These are phyloP conservation scores for Philopotamus ludificatus DNA, from an alignment of 1,140 invertebrate species.

Conservation along the genomic window DNA sequence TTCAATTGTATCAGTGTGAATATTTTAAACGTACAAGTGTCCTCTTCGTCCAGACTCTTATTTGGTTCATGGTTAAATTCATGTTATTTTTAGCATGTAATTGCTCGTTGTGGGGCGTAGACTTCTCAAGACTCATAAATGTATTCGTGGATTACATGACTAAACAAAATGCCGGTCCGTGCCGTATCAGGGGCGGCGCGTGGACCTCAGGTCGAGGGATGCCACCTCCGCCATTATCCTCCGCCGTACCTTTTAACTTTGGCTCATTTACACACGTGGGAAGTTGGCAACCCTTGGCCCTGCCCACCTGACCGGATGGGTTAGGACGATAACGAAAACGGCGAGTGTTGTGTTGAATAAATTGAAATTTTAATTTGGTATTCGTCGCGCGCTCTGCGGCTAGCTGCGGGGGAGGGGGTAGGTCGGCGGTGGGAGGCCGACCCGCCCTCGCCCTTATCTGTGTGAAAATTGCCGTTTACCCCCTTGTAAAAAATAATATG, in stretches of 20 bases:
- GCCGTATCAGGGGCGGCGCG: too few species aligned
- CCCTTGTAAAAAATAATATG: conserved; percentile 23
- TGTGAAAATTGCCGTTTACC: conserved; percentile 18
- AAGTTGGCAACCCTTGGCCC: not conserved
- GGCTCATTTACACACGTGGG: not conserved
- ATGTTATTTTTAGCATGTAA: too few species aligned
- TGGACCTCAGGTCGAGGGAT: too few species aligned
- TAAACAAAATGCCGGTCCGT: too few species aligned
- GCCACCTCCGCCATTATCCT: not conserved
- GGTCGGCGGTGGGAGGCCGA: not conserved
- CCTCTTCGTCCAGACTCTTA: too few species aligned
- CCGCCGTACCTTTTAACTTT: not conserved
- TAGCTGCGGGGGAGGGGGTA: not conserved
- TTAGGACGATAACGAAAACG: conserved; percentile 30
- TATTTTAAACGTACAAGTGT: too few species aligned
- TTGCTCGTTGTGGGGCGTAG: too few species aligned
- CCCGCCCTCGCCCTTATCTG: conserved; percentile 8
- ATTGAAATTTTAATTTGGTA: conserved; percentile 40
- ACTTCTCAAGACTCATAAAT: too few species aligned
- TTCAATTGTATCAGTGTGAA: too few species aligned
- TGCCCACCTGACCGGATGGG: conserved; percentile 23
- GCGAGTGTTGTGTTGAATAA: conserved; percentile 33
- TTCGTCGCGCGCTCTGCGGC: conserved; percentile 22
- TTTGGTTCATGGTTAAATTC: too few species aligned
- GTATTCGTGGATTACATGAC: too few species aligned